Evolutionary conservation across 1,140 invertebrate species (phyloP).

Genomic region (Frieseomelitta varia): DNA sequence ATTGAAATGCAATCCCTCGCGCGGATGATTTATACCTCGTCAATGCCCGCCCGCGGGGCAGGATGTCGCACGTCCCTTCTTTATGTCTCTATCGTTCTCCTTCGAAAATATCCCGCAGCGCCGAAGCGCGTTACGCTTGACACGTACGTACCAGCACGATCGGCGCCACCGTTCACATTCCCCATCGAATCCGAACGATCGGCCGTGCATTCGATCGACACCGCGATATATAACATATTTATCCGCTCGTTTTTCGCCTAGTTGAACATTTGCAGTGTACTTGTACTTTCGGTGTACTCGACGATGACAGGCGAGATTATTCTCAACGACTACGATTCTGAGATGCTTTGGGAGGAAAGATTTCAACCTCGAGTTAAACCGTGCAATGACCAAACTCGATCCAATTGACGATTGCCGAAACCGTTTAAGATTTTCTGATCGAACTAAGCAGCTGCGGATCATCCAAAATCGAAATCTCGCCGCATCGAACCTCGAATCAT

Average conservation of each 20-base stretch:
- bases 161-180: constrained; percentile 42
- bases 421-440: no score
- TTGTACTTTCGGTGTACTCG: no score
- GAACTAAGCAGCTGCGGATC: neutral
- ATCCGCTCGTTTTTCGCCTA: no score
- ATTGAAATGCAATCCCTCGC: constrained; percentile 80
- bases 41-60: constrained; percentile 76
- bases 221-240: neutral
- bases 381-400: no score
- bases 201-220: neutral
- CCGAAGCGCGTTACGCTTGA: constrained; percentile 42
- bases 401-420: no score
- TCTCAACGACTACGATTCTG: no score
- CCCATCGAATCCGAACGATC: constrained; percentile 42
- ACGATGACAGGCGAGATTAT: no score
- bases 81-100: constrained; percentile 75
- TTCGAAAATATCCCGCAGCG: constrained; percentile 72
- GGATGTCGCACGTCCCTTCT: constrained; percentile 78
- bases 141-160: constrained; percentile 48
- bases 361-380: no score
- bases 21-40: constrained; percentile 78
- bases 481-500: neutral
- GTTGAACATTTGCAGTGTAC: no score
- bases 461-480: neutral
- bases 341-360: no score